phyloP scores from a whole-genome alignment of 2,113 vertebrate species.

The Coturnix japonica region DNA sequence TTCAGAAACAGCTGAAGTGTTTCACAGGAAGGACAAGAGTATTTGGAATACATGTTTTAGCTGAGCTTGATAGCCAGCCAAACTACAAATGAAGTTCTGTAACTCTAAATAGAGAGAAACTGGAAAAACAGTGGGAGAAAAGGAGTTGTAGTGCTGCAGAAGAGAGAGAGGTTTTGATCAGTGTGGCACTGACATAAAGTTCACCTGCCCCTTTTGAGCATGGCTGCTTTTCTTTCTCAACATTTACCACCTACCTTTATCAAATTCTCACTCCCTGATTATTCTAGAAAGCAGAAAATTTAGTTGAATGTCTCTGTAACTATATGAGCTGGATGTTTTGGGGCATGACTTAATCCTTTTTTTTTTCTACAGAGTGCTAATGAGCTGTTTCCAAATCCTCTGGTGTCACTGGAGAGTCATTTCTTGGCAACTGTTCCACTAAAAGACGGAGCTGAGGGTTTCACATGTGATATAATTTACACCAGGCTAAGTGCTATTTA shows the following conservation, averaged over 20 bases:
- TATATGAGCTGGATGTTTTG: neutral
- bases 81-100: neutral
- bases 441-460: neutral
- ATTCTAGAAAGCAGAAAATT: neutral
- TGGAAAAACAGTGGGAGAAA: neutral
- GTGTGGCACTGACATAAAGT: neutral
- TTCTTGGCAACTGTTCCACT: constrained; percentile 17
- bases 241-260: neutral
- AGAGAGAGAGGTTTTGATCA: neutral
- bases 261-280: neutral
- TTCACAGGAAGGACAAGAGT: neutral
- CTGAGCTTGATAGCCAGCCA: neutral
- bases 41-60: neutral
- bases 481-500: constrained; percentile 32
- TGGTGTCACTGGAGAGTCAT: constrained; percentile 7
- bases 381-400: constrained; percentile 28
- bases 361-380: constrained; percentile 39
- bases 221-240: neutral
- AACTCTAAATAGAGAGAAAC: neutral
- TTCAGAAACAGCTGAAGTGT: neutral
- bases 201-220: neutral
- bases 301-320: neutral
- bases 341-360: constrained; percentile 18
- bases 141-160: neutral
- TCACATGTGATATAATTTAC: constrained; percentile 19